A percentile compares a stretch with the other conserved stretches of the same genome.
These are phyloP conservation scores for Synergus laeviventris DNA, from an alignment of 2,888 invertebrate genomes.

Conservation along the genomic window DNA sequence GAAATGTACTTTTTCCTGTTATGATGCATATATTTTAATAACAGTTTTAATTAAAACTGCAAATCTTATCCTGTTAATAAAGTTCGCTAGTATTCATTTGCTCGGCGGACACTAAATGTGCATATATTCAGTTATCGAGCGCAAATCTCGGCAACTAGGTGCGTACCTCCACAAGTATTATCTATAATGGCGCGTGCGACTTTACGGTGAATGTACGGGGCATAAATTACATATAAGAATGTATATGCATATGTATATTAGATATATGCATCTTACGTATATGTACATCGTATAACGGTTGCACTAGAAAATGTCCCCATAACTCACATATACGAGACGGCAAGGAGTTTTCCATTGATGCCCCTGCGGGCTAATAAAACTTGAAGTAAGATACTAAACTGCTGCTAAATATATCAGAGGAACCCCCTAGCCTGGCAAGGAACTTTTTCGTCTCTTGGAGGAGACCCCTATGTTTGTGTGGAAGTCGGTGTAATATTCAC, in stretches of 20 bases:
- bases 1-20: too few species aligned
- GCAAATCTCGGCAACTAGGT: neutral
- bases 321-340: slow-evolving; percentile 59
- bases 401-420: slow-evolving; percentile 49
- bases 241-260: neutral
- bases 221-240: neutral
- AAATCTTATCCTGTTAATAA: neutral
- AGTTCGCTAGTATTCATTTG: neutral
- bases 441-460: slow-evolving; percentile 37
- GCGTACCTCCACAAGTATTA: neutral
- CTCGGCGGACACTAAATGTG: neutral
- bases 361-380: slow-evolving; percentile 63
- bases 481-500: slow-evolving; percentile 29
- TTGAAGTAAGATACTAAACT: slow-evolving; percentile 50
- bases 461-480: slow-evolving; percentile 23
- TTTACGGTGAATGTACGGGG: neutral
- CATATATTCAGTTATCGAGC: neutral
- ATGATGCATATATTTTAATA: neutral
- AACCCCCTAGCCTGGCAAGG: slow-evolving; percentile 46
- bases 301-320: slow-evolving; percentile 53
- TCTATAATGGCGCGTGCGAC: slow-evolving; percentile 4
- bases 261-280: too few species aligned
- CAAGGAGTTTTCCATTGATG: slow-evolving; percentile 61
- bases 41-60: neutral
- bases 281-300: slow-evolving; percentile 44